Percentiles rank a stretch among this genome's conserved stretches.
Conservation (phyloP, 2,888 invertebrate species). For the Pocota personata region DNA sequence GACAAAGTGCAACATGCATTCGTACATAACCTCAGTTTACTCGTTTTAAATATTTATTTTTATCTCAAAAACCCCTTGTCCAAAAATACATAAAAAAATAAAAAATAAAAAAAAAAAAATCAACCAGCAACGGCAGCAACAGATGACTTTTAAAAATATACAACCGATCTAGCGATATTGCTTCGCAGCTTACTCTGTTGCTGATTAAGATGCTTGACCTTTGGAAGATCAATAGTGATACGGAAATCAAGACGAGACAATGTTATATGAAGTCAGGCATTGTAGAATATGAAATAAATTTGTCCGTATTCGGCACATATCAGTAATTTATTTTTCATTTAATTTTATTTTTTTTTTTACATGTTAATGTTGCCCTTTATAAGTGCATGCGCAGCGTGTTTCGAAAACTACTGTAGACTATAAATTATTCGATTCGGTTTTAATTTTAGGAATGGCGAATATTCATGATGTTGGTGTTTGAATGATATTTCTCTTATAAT, state of each 20-base stretch:
- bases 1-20: neutral
- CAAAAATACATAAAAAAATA: neutral
- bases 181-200: slow-evolving; percentile 16
- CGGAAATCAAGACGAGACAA: slow-evolving; percentile 63
- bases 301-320: slow-evolving; percentile 52
- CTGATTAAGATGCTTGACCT: slow-evolving; percentile 65
- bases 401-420: neutral
- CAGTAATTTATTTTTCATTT: slow-evolving; percentile 22
- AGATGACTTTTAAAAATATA: slow-evolving; percentile 8
- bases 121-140: slow-evolving; percentile 8
- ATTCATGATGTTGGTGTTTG: neutral
- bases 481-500: no score
- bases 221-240: slow-evolving; percentile 69
- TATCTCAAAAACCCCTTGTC: neutral
- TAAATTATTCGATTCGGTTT: neutral
- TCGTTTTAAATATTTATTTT: slow-evolving; percentile 2
- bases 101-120: neutral
- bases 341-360: neutral
- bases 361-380: slow-evolving; percentile 47
- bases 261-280: slow-evolving; percentile 41
- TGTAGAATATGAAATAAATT: slow-evolving; percentile 40
- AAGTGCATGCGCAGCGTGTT: slow-evolving; percentile 31
- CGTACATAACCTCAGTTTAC: neutral
- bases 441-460: neutral
- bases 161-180: slow-evolving; percentile 12